Conservation (phyloP, 2,797 vertebrate genomes). For the Synaphobranchus kaupii region DNA sequence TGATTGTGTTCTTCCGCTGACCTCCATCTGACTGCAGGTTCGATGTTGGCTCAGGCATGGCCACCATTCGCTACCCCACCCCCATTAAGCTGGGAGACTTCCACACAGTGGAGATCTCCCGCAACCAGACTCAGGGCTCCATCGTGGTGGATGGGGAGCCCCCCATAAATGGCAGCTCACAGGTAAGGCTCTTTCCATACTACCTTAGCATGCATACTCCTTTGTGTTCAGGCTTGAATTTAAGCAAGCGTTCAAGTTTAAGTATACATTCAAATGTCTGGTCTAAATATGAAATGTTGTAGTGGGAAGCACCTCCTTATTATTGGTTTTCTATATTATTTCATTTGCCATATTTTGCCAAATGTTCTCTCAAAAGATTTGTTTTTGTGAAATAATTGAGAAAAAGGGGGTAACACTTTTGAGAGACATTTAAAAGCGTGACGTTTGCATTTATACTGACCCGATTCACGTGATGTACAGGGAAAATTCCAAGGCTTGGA, state of each 20-base stretch:
- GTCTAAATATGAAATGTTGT: not conserved
- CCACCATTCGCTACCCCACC: constrained; percentile 89
- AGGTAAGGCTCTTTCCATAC: constrained; percentile 71
- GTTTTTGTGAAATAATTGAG: not conserved
- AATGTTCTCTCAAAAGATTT: not conserved
- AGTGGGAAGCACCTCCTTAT: not conserved
- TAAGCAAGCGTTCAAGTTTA: not conserved
- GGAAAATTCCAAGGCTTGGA: constrained; percentile 97
- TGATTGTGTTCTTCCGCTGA: not conserved
- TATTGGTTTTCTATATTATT: not conserved
- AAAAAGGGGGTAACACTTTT: not conserved
- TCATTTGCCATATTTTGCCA: not conserved
- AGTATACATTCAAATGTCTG: not conserved
- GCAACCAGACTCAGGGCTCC: constrained; percentile 89
- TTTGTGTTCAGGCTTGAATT: not conserved
- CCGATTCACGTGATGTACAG: constrained; percentile 58
- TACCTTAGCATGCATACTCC: not conserved
- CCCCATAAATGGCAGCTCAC: constrained; percentile 88
- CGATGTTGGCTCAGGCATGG: constrained; percentile 96
- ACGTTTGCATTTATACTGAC: not conserved
- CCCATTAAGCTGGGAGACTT: constrained; percentile 87
- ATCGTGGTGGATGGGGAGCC: constrained; percentile 79
- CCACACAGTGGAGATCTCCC: constrained; percentile 87
- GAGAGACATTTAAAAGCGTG: not conserved
- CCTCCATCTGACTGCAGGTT: constrained; percentile 72